Conservation (phyloP, 1,140 invertebrate genomes). For the Sinella curviseta region DNA sequence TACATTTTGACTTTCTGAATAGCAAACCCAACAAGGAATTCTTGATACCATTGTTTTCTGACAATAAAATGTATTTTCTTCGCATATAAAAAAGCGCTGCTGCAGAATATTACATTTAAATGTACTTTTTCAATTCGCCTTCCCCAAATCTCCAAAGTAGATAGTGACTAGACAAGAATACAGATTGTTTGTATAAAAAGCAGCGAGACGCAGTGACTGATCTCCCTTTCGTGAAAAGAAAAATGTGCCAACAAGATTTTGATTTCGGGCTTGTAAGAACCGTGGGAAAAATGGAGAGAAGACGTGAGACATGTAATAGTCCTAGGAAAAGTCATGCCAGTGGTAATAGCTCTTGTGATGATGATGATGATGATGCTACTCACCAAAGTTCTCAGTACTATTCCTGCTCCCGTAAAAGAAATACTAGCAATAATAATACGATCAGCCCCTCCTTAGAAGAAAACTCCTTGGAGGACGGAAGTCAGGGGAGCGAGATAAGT, state of each 20-base stretch:
- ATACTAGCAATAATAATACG: not conserved
- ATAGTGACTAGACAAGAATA: no score
- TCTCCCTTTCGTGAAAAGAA: slow-evolving; percentile 4
- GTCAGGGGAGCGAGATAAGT: slow-evolving; percentile 21
- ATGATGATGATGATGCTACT: not conserved
- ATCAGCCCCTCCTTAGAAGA: not conserved
- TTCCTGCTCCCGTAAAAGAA: not conserved
- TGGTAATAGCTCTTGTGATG: not conserved
- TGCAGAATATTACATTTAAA: no score
- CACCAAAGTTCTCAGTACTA: not conserved
- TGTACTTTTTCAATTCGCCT: no score
- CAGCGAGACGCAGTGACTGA: not conserved
- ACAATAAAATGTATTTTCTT: no score
- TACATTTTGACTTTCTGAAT: no score
- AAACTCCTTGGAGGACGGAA: slow-evolving; percentile 15
- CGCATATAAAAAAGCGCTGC: no score
- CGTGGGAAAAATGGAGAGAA: slow-evolving; percentile 20
- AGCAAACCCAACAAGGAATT: no score
- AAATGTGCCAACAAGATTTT: slow-evolving; percentile 13
- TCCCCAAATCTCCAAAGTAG: no score
- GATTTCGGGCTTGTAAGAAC: not conserved
- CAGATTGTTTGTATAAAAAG: not conserved
- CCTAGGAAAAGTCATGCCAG: not conserved
- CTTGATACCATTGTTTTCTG: no score
- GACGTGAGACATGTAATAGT: not conserved